Evolutionary conservation across 2,113 vertebrate species (phyloP).

Genomic region (Bothrops jararaca): DNA sequence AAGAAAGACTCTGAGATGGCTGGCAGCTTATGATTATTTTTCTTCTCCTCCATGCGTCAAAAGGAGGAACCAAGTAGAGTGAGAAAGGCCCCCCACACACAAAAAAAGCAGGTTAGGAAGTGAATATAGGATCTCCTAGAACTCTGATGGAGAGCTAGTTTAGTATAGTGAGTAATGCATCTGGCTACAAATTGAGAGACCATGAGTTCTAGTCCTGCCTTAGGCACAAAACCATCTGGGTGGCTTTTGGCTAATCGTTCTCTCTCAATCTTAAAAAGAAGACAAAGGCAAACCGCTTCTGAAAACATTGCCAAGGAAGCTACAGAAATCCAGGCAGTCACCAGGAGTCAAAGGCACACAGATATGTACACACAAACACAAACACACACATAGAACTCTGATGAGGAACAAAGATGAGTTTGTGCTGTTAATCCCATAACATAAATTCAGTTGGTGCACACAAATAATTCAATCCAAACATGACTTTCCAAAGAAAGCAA

Average conservation of each 20-base stretch:
- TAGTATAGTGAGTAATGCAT: not conserved
- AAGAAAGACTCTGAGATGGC: not conserved
- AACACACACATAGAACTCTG: not conserved
- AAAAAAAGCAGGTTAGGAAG: not conserved
- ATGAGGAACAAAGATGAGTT: not conserved
- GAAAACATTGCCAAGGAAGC: not conserved
- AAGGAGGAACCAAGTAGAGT: not conserved
- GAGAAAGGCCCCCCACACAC: rapidly evolving
- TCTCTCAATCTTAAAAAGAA: not conserved
- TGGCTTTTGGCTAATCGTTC: not conserved
- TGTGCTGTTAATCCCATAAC: not conserved
- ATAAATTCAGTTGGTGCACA: not conserved
- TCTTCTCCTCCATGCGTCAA: not conserved
- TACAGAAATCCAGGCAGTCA: not conserved
- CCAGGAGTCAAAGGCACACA: not conserved
- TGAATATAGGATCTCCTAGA: not conserved
- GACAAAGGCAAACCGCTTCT: not conserved
- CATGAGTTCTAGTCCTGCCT: not conserved
- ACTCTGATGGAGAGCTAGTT: not conserved
- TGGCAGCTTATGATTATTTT: not conserved
- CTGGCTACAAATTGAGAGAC: not conserved
- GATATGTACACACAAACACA: not conserved
- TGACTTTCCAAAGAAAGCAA: not conserved
- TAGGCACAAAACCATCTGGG: not conserved
- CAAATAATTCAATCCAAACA: not conserved